phyloP scores from a whole-genome alignment of 2,888 invertebrate species.

The Chalcosyrphus nemorum region DNA sequence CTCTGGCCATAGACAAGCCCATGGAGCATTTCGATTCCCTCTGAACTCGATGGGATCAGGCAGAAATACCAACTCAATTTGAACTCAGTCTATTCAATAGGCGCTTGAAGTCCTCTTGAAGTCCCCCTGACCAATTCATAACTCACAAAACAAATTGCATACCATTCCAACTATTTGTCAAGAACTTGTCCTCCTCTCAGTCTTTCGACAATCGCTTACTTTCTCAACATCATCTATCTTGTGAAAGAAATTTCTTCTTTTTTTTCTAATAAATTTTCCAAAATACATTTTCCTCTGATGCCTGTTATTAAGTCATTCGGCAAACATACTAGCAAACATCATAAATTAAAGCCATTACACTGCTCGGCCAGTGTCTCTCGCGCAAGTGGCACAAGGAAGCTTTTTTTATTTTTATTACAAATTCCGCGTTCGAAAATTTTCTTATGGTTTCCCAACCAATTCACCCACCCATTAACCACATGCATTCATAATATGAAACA shows the following conservation, averaged over 20 bases:
- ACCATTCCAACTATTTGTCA: too few relatives aligned
- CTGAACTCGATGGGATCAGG: too few relatives aligned
- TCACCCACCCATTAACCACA: slow-evolving; percentile 34
- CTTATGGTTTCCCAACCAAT: slow-evolving; percentile 37
- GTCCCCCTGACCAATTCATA: too few relatives aligned
- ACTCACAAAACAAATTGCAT: too few relatives aligned
- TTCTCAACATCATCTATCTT: neutral
- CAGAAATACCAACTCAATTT: too few relatives aligned
- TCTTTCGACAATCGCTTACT: neutral
- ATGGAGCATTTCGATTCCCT: too few relatives aligned
- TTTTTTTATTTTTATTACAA: neutral
- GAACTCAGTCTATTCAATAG: too few relatives aligned
- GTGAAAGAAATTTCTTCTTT: too few relatives aligned
- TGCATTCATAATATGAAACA: slow-evolving; percentile 3
- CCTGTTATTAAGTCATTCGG: neutral
- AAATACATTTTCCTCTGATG: neutral
- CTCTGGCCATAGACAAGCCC: too few relatives aligned
- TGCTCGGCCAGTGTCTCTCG: neutral
- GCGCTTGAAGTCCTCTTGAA: too few relatives aligned
- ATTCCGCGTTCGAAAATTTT: neutral
- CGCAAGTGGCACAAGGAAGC: neutral
- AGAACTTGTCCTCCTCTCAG: too few relatives aligned
- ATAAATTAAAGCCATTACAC: slow-evolving; percentile 14
- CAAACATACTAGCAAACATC: neutral
- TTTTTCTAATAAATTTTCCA: neutral